Evolutionary conservation across 2,113 vertebrate genomes (phyloP), one percentile per base, ranked within the genome.

Genomic region (Dipodomys merriami): DNA sequence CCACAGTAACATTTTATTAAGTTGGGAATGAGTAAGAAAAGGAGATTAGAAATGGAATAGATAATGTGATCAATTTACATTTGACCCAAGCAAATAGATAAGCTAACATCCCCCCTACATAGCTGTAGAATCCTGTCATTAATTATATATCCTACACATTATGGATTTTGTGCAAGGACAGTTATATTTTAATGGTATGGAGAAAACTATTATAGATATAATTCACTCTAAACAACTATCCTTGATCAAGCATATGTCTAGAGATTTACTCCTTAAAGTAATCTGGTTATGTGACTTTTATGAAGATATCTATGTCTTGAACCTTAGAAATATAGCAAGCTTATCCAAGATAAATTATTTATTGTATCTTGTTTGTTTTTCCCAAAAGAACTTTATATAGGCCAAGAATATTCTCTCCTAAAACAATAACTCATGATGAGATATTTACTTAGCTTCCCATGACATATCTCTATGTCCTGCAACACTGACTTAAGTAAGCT

Each of bases 261-360:
- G 23, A 44, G 8, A 16, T 69, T 68, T 94, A 30, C 77, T 94
- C 44, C 46, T 88, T 80, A 67, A 88, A 13, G 16, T 86, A 91
- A 94, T 88, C 65, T 86, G 23, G 15, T 89, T 93, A 74, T 85
- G 49, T 79, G 60, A 44, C 71, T 69, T 95, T 90, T 90, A 86
- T 83, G 85, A 94, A 90, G 44, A 33, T 82, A 62, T 85, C 19
- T 85, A 13, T 90, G 80, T 53, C 71, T 92, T 94, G 44, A 90
- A 90, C 65, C 77, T 13, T 92, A 67, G 35, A 95, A 88, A 90
- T 49, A 62, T 4, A 77, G 33, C 85, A 92, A 94, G 71, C 83
- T 93, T 83, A 91, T 71, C 44, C 18, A 82, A 85, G 18, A 90
- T 88, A 91, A 95, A 91, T 94, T 95, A 90, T 93, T 92, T n/a